Evolutionary conservation across 2,113 vertebrate species (phyloP).

Genomic region (Butorides virescens): DNA sequence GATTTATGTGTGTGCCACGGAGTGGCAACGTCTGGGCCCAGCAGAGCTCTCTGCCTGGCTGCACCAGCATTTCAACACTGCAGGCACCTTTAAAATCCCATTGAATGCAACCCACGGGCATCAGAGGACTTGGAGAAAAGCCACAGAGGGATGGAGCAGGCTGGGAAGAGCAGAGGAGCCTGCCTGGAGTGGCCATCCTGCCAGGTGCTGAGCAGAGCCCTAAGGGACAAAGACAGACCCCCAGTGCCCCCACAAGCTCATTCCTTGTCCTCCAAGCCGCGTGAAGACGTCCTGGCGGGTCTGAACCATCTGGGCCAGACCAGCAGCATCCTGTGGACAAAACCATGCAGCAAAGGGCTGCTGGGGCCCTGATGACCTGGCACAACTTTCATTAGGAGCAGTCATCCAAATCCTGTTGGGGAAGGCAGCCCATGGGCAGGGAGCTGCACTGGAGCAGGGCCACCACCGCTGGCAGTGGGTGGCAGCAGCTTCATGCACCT

Average conservation of each 20-base stretch:
- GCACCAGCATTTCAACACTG: neutral
- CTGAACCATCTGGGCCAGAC: neutral
- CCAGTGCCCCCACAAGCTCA: neutral
- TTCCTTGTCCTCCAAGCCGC: neutral
- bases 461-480: rapidly evolving
- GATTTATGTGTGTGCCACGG: neutral
- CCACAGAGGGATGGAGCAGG: neutral
- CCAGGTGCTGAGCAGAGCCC: neutral
- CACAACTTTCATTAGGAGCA: neutral
- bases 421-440: neutral
- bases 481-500: neutral
- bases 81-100: neutral
- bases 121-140: neutral
- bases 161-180: neutral
- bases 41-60: neutral
- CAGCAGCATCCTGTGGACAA: neutral
- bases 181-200: neutral
- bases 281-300: neutral
- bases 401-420: rapidly evolving
- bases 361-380: neutral
- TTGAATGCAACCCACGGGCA: neutral
- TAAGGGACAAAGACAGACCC: neutral
- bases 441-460: neutral
- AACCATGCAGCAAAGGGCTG: neutral
- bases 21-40: neutral